A percentile compares a stretch with the other conserved stretches of the same genome.
Evolutionary conservation across 2,113 vertebrate species (phyloP).

Genomic region (Charadrius vociferus): DNA sequence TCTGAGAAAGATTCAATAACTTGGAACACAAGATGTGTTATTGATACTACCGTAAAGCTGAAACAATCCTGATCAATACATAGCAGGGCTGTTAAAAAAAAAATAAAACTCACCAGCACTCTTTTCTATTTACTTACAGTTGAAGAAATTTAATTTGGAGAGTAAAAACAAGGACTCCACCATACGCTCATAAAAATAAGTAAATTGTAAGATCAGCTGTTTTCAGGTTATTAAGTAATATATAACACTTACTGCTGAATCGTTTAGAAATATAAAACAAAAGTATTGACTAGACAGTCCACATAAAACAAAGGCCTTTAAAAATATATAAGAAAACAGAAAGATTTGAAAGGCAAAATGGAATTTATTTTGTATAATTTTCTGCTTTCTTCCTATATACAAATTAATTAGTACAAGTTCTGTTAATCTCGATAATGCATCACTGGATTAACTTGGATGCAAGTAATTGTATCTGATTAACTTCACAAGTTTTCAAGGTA

Average conservation of each 20-base stretch:
- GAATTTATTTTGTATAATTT: not conserved
- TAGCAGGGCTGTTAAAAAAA: not conserved
- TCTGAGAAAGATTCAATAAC: not conserved
- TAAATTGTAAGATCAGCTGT: not conserved
- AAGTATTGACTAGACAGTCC: not conserved
- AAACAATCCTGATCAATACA: not conserved
- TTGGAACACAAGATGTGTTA: not conserved
- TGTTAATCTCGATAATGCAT: not conserved
- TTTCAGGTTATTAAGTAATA: not conserved
- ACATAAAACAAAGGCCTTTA: not conserved
- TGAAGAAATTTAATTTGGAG: not conserved
- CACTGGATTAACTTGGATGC: not conserved
- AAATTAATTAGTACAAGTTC: not conserved
- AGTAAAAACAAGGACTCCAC: not conserved
- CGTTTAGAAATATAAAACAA: not conserved
- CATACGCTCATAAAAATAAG: not conserved
- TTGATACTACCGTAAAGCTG: not conserved
- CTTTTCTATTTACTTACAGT: not conserved
- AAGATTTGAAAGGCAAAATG: not conserved
- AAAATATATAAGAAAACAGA: not conserved
- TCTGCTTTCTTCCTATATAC: not conserved
- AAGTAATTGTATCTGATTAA: not conserved
- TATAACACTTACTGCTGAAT: not conserved
- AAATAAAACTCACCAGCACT: not conserved
- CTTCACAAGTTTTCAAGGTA: not conserved